These are phyloP conservation scores for Hipposideros armiger DNA, from an alignment of 2,113 vertebrate species.

Conservation along the genomic window DNA sequence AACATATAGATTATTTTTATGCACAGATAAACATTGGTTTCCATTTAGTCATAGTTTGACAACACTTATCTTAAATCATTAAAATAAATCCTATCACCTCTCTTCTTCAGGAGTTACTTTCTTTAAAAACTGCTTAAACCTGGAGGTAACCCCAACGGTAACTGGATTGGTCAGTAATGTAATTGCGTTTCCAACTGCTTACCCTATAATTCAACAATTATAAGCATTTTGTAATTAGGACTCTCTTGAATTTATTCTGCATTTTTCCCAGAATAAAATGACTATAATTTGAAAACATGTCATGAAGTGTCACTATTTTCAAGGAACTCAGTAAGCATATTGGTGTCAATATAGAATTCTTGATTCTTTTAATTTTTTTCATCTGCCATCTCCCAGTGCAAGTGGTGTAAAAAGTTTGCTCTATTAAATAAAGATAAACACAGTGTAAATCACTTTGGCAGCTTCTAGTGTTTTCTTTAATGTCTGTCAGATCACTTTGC, in stretches of 20 bases:
- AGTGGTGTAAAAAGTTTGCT: background rate
- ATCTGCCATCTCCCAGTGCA: background rate
- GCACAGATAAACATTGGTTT: background rate
- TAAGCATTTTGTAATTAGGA: background rate
- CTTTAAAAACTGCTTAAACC: background rate
- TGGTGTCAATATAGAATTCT: background rate
- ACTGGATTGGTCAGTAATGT: constrained; percentile 26
- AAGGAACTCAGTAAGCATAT: background rate
- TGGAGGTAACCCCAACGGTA: background rate
- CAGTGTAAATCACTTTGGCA: background rate
- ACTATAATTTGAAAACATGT: background rate
- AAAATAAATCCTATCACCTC: background rate
- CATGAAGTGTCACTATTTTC: background rate
- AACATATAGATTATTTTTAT: background rate
- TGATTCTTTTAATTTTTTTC: background rate
- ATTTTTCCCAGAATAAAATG: constrained; percentile 6
- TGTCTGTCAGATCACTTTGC: background rate
- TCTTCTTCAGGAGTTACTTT: constrained; percentile 34
- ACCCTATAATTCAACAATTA: constrained; percentile 18
- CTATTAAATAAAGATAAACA: background rate
- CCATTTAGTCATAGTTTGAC: background rate
- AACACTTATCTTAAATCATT: background rate
- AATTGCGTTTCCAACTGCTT: background rate
- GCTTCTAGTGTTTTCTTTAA: background rate
- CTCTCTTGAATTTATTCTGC: constrained; percentile 19